Evolutionary conservation across 2,113 vertebrate species (phyloP).

Genomic region (Myanophis thanlyinensis): DNA sequence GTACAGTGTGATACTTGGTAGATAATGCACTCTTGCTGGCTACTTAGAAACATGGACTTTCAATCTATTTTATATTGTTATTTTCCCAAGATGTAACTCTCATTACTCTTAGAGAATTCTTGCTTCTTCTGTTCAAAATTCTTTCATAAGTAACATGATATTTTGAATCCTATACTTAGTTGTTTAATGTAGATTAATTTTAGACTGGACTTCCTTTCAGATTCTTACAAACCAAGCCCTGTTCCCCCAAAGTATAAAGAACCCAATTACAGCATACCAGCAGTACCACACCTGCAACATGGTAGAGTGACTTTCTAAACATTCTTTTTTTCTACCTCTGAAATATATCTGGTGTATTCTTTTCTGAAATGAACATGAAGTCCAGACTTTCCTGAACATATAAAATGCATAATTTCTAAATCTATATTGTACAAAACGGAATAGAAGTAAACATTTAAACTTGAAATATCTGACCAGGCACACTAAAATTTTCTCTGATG

Average conservation of each 20-base stretch:
- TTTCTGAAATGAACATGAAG: background rate
- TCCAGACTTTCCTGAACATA: background rate
- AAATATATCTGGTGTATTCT: background rate
- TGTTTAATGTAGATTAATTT: no score
- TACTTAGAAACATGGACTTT: no score
- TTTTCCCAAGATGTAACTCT: no score
- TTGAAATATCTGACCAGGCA: no score
- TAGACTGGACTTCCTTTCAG: constrained; percentile 28
- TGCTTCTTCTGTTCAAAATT: background rate
- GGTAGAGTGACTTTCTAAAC: background rate
- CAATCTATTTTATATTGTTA: no score
- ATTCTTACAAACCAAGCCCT: background rate
- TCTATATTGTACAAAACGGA: no score
- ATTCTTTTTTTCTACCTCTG: background rate
- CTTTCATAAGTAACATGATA: background rate
- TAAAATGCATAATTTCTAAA: no score
- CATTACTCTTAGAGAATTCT: background rate
- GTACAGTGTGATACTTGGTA: no score
- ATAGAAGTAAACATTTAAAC: no score
- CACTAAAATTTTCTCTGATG: no score
- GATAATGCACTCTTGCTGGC: no score
- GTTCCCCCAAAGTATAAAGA: background rate
- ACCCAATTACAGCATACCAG: background rate
- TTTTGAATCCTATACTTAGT: background rate
- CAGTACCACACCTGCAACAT: background rate